phyloP scores from a whole-genome alignment of 2,888 invertebrate genomes.

The Julus scanicus region DNA sequence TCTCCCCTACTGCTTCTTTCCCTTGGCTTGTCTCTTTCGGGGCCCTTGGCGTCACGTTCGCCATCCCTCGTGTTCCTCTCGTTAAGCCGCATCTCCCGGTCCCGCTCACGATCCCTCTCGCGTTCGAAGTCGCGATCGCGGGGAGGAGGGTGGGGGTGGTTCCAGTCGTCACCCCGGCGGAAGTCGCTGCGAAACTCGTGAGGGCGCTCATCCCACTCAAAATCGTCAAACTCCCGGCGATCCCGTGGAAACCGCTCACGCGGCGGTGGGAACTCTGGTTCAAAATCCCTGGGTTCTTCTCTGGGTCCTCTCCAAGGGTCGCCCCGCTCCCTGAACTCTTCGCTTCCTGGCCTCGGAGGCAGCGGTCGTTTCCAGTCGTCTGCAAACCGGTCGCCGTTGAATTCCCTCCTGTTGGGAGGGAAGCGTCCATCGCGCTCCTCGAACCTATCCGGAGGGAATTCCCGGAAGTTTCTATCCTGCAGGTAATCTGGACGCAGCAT shows the following conservation, averaged over 20 bases:
- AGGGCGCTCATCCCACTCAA: neutral
- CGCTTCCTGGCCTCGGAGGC: neutral
- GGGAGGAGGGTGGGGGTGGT: neutral
- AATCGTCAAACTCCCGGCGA: conserved; percentile 8
- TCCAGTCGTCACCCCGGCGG: conserved; percentile 44
- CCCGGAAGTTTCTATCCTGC: conserved; percentile 18
- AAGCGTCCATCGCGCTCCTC: conserved; percentile 50
- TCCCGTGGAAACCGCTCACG: neutral
- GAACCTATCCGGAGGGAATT: neutral
- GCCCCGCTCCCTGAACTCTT: conserved; percentile 18
- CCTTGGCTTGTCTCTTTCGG: neutral
- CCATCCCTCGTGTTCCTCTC: conserved; percentile 32
- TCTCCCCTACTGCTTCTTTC: neutral
- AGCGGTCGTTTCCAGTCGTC: conserved; percentile 29
- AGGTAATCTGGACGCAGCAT: conserved; percentile 51
- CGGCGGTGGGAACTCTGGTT: neutral
- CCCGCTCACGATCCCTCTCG: conserved; percentile 25
- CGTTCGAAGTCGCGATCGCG: conserved; percentile 36
- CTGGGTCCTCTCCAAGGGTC: conserved; percentile 24
- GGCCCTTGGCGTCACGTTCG: neutral
- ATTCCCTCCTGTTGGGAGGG: neutral
- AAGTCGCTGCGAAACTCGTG: conserved; percentile 1
- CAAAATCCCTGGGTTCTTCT: neutral
- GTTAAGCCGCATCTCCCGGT: neutral
- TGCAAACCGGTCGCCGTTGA: conserved; percentile 39